Evolutionary conservation across 2,113 vertebrate species (phyloP), one percentile per base, ranked within the genome.

Genomic region (Silurus asotus): DNA sequence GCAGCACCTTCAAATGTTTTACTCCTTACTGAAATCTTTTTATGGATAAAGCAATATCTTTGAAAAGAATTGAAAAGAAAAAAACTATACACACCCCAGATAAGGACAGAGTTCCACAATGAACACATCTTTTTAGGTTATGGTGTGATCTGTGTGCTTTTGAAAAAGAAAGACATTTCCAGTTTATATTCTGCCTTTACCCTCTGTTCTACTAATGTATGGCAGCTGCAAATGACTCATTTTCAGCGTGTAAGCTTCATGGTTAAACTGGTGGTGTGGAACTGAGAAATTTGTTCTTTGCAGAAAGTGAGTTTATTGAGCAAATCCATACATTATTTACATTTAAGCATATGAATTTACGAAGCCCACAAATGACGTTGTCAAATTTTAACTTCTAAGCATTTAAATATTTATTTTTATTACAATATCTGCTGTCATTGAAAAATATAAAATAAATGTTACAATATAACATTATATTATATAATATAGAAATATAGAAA

Each of bases 161-260:
- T 62, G 49, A 15, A 48, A 53, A 65, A 85, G 17, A 56, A 37
- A 80, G 1, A 80, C 4, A 55, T 61, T n/a, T 80, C 7, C 28
- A n/a, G 65, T 84, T 55, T 10, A 56, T 45, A 19, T n/a, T 82
- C 49, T 14, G 19, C 13, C 56, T 67, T 37, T 45, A 37, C 37
- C 37, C 37, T 37, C 37, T 37, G 37, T 37, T 17, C 6, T 77
- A 15, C 7, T 75, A 13, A 51, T 59, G 11, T 8, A 14, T 67
- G 14, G 17, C 84, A 86, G 77, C 61, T 87, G 82, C 59, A 61
- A 62, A 77, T 76, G 70, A 86, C 84, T 88, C 37, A 86, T 10
- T 49, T 6, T 51, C 45, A n/a, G 13, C 5, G 28, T 64, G 37
- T 51, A 17, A 8, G 11, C 49, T 81, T 75, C 13, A 14, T 53